phyloP scores from a whole-genome alignment of 2,113 vertebrate genomes.

The Tauraco erythrolophus region DNA sequence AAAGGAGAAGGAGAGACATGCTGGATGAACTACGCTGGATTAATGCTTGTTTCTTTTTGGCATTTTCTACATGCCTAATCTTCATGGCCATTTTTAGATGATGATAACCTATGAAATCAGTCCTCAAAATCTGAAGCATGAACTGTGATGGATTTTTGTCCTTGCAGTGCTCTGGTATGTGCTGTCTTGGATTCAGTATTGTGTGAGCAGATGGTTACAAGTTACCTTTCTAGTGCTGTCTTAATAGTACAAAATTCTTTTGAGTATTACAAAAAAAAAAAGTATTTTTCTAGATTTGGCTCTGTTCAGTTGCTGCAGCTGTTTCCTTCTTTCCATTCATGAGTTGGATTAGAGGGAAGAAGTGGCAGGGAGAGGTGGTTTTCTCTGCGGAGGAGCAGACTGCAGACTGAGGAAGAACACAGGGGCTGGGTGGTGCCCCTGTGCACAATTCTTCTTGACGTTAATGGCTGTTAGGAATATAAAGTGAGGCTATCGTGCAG shows the following conservation, averaged over 20 bases:
- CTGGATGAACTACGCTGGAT: neutral
- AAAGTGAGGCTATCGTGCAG: neutral
- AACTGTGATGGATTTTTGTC: neutral
- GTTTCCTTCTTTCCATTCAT: neutral
- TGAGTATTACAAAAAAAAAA: neutral
- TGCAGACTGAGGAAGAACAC: neutral
- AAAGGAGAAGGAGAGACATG: neutral
- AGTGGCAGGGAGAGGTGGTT: neutral
- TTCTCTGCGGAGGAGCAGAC: neutral
- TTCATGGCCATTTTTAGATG: neutral
- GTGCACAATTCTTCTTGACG: neutral
- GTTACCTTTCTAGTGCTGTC: neutral
- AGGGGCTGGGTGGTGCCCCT: neutral
- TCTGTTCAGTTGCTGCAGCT: neutral
- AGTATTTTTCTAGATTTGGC: neutral
- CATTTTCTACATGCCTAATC: neutral
- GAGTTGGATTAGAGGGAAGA: neutral
- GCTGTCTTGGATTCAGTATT: neutral
- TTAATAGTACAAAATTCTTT: neutral
- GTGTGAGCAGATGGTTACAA: neutral
- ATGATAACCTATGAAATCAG: neutral
- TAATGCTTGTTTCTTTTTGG: neutral
- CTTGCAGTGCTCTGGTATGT: neutral
- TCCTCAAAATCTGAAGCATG: neutral
- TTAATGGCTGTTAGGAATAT: slow-evolving; percentile 13